Evolutionary conservation across 2,797 vertebrate species (phyloP).

Genomic region (Anisognathus igniventris): DNA sequence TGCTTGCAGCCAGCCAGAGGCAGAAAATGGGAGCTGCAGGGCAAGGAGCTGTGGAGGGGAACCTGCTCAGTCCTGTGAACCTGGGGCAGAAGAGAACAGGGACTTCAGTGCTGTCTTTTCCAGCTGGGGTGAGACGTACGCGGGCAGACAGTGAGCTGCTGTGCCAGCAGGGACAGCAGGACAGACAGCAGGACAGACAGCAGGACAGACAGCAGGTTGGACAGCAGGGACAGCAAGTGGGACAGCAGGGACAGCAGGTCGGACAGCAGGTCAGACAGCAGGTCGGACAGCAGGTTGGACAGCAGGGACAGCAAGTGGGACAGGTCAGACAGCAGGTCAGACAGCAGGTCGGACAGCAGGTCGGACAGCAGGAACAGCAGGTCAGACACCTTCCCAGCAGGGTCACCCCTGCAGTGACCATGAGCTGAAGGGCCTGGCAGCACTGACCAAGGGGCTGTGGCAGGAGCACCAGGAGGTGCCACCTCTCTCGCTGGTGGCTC

Average conservation of each 20-base stretch:
- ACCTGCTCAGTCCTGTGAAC: background rate
- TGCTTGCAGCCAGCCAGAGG: background rate
- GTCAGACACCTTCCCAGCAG: background rate
- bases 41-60: background rate
- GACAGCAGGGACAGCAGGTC: too few relatives aligned
- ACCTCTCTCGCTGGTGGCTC: background rate
- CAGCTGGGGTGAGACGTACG: background rate
- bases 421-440: background rate
- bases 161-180: background rate
- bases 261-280: background rate
- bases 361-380: background rate
- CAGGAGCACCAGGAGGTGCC: background rate
- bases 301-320: background rate
- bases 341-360: too few relatives aligned
- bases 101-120: background rate
- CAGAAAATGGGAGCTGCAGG: background rate
- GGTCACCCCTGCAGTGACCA: background rate
- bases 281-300: background rate
- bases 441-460: fast-evolving
- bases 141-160: background rate
- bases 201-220: too few relatives aligned
- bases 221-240: too few relatives aligned
- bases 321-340: too few relatives aligned
- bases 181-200: too few relatives aligned
- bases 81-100: background rate